Evolutionary conservation across 2,797 vertebrate species (phyloP).

Genomic region (Bucorvus abyssinicus): DNA sequence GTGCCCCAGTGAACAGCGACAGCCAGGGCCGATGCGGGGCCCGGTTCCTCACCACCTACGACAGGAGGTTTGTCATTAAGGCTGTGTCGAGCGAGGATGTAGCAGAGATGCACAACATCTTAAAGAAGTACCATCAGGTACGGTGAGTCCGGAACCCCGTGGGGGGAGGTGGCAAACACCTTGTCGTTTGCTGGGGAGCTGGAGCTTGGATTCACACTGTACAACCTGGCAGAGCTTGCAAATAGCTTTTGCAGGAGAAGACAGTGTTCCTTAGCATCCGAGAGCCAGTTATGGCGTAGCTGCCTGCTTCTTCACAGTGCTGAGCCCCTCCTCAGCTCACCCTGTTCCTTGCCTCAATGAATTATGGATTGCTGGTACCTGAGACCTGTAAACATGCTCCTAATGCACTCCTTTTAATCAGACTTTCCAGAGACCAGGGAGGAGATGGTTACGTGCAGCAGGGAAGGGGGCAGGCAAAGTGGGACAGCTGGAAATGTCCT

Average conservation of each 20-base stretch:
- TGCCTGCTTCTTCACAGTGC: not conserved
- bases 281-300: not conserved
- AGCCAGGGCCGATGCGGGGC: conserved; percentile 90
- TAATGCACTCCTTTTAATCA: not conserved
- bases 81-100: conserved; percentile 93
- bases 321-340: not conserved
- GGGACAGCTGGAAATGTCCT: not conserved
- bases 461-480: not conserved
- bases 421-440: not conserved
- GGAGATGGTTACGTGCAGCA: not conserved
- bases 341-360: not conserved
- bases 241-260: not conserved
- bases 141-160: conserved; percentile 44
- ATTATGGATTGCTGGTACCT: not conserved
- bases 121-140: conserved; percentile 98
- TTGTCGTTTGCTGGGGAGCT: not conserved
- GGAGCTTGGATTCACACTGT: not conserved
- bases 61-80: conserved; percentile 93
- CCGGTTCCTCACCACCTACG: conserved; percentile 91
- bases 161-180: not conserved
- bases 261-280: rapidly evolving
- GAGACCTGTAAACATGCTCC: not conserved
- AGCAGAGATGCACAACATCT: conserved; percentile 95
- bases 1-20: conserved; percentile 91
- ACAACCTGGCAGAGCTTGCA: not conserved